Percentiles rank a stretch among this genome's conserved stretches.
Conservation (phyloP, 2,888 invertebrate species). For the Lepidocyrtinus sp. region DNA sequence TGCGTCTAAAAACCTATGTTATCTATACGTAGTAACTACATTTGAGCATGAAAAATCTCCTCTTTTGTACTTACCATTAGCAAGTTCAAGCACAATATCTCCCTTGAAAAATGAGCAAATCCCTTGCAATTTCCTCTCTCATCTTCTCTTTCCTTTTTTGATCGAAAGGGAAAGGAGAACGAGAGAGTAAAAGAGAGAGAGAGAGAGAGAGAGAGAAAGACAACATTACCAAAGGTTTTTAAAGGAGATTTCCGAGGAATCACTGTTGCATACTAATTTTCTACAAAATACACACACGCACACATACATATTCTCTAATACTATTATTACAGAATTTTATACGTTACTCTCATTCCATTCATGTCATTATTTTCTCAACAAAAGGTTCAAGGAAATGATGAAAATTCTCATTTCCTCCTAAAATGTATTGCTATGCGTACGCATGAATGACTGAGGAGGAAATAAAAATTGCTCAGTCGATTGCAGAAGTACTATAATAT, state of each 20-base stretch:
- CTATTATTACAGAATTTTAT: neutral
- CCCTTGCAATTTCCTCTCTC: constrained; percentile 23
- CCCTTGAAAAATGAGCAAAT: constrained; percentile 43
- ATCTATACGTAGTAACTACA: too few species aligned
- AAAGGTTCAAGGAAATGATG: constrained; percentile 49
- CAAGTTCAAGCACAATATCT: constrained; percentile 19
- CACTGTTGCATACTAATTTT: constrained; percentile 37
- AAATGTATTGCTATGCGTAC: constrained; percentile 11
- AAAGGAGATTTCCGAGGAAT: constrained; percentile 38
- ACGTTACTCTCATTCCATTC: neutral
- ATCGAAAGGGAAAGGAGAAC: neutral
- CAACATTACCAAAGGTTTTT: neutral
- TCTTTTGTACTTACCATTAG: constrained; percentile 10
- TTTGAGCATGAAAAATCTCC: constrained; percentile 5
- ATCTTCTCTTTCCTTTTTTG: constrained; percentile 11
- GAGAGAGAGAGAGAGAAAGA: neutral
- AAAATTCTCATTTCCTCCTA: constrained; percentile 56
- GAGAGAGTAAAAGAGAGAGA: neutral
- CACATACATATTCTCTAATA: neutral
- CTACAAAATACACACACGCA: neutral
- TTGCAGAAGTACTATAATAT: neutral
- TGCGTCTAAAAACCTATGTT: too few species aligned
- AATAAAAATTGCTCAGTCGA: constrained; percentile 7
- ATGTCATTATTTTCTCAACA: constrained; percentile 37
- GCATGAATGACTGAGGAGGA: constrained; percentile 11